Evolutionary conservation across 2,113 vertebrate species (phyloP).

Genomic region (Coreoperca whiteheadi): DNA sequence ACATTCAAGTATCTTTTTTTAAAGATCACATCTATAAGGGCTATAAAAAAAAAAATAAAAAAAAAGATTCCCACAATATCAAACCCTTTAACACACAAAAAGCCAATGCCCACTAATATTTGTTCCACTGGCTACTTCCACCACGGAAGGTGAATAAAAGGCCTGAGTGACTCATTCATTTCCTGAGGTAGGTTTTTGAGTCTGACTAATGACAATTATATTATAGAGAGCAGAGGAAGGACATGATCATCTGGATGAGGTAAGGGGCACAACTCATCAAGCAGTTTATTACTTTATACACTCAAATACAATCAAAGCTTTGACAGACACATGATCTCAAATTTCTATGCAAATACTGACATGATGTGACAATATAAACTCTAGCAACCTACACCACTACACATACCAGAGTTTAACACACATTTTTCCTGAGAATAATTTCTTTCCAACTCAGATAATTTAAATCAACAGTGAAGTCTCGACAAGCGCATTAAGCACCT

Average conservation of each 20-base stretch:
- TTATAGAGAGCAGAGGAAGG: not conserved
- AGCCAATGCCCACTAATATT: not conserved
- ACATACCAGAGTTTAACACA: no score
- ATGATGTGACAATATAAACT: not conserved
- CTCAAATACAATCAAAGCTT: not conserved
- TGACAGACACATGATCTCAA: not conserved
- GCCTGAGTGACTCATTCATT: not conserved
- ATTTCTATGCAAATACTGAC: no score
- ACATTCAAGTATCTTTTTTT: no score
- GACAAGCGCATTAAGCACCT: not conserved
- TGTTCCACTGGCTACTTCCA: not conserved
- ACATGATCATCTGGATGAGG: not conserved
- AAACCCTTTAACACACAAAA: not conserved
- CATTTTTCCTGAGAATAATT: not conserved
- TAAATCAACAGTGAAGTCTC: not conserved
- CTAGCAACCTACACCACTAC: not conserved
- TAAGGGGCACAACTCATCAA: not conserved
- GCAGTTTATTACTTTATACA: not conserved
- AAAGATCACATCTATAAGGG: no score
- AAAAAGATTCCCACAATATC: no score
- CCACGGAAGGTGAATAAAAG: slow-evolving; percentile 6
- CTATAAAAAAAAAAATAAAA: not conserved
- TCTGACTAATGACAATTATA: slow-evolving; percentile 3
- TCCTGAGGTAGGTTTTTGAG: slow-evolving; percentile 1
- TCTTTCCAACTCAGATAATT: not conserved